A percentile compares a stretch with the other conserved stretches of the same genome.
Evolutionary conservation across 2,797 vertebrate genomes (phyloP).

Genomic region (Sebastes vulpes): DNA sequence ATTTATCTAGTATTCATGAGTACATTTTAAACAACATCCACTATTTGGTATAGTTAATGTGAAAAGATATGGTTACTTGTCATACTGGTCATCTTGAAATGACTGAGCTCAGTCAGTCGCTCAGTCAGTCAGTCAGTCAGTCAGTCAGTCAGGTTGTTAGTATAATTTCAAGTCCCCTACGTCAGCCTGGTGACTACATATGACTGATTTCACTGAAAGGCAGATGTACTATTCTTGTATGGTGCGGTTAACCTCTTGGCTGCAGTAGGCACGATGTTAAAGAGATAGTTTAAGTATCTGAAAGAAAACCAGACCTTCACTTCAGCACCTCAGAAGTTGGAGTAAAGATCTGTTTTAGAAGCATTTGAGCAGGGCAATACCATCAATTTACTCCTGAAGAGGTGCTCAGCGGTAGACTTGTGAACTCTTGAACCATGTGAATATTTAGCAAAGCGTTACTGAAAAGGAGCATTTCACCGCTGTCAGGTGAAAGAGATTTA

Average conservation of each 20-base stretch:
- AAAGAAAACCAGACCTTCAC: neutral
- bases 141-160: neutral
- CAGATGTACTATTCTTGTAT: neutral
- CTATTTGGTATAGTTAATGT: neutral
- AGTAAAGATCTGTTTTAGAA: neutral
- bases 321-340: neutral
- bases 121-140: neutral
- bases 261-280: neutral
- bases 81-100: neutral
- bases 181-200: neutral
- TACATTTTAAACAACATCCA: neutral
- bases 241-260: constrained; percentile 5
- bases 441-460: neutral
- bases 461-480: neutral
- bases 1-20: neutral
- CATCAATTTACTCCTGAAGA: neutral
- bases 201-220: constrained; percentile 12
- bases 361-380: neutral
- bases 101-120: neutral
- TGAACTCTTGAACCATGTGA: constrained; percentile 13
- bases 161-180: constrained; percentile 6
- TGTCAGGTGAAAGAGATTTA: constrained; percentile 14
- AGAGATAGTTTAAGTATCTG: neutral
- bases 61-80: neutral
- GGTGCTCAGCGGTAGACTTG: neutral